These are phyloP conservation scores for Pagrus major DNA, from an alignment of 2,113 vertebrate genomes.

Conservation along the genomic window DNA sequence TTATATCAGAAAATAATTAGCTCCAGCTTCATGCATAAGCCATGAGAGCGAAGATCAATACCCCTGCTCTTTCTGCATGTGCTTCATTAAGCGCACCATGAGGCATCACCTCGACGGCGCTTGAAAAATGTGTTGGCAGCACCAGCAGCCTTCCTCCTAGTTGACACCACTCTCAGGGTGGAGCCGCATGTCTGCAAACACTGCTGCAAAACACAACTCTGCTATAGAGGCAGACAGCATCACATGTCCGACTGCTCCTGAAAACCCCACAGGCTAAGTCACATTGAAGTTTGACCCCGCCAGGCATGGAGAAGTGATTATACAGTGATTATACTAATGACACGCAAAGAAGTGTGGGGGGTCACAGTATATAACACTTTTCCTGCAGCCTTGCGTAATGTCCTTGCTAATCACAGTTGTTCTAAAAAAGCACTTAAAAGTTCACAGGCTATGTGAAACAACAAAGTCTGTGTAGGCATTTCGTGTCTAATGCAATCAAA, in stretches of 20 bases:
- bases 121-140: conserved; percentile 43
- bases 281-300: conserved; percentile 7
- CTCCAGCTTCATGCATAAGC: conserved; percentile 49
- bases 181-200: conserved; percentile 40
- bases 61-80: conserved; percentile 49
- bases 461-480: background rate
- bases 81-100: conserved; percentile 63
- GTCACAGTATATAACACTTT: background rate
- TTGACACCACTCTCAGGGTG: background rate
- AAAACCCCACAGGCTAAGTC: conserved; percentile 20
- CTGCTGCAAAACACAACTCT: background rate
- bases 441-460: background rate
- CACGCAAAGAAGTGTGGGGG: conserved; percentile 10
- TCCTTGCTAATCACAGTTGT: background rate
- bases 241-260: conserved; percentile 4
- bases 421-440: background rate
- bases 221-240: conserved; percentile 16
- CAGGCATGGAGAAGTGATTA: conserved; percentile 26
- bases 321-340: conserved; percentile 32
- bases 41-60: conserved; percentile 63
- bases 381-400: conserved; percentile 24
- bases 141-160: conserved; percentile 1
- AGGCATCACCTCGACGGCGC: conserved; percentile 37
- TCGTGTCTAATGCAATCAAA: background rate
- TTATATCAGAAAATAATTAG: conserved; percentile 49